These are phyloP conservation scores for Quadroppia sp. DNA, from an alignment of 2,888 invertebrate species.

Conservation along the genomic window DNA sequence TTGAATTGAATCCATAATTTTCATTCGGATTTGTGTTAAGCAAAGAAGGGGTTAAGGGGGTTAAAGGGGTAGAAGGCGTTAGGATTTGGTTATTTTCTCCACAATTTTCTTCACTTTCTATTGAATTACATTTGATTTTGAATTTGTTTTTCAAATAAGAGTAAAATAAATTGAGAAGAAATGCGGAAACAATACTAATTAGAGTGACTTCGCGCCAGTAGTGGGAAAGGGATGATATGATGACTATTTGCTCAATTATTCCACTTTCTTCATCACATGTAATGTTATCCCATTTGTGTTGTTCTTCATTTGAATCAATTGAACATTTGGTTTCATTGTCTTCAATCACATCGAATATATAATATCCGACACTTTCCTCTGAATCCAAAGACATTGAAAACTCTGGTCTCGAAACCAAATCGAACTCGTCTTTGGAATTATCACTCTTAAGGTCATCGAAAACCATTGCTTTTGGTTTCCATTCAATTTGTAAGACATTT, in stretches of 20 bases:
- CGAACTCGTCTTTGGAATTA: neutral
- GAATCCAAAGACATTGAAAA: constrained; percentile 5
- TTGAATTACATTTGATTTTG: neutral
- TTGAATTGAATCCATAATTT: constrained; percentile 54
- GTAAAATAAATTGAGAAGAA: constrained; percentile 64
- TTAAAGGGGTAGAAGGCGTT: neutral
- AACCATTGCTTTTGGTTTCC: constrained; percentile 31
- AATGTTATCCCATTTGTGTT: constrained; percentile 45
- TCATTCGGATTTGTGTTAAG: neutral
- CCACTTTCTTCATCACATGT: constrained; percentile 48
- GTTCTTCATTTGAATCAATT: constrained; percentile 4
- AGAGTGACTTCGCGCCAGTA: constrained; percentile 79
- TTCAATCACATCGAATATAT: constrained; percentile 35
- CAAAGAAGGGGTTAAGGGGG: neutral
- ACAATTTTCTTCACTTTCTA: constrained; percentile 1
- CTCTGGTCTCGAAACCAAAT: constrained; percentile 5
- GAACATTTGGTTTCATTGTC: constrained; percentile 1
- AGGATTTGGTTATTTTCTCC: neutral
- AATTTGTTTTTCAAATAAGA: constrained; percentile 40
- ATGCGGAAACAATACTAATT: constrained; percentile 68
- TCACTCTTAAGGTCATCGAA: neutral
- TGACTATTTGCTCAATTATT: constrained; percentile 65
- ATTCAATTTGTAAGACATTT: constrained; percentile 38
- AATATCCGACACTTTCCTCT: constrained; percentile 29
- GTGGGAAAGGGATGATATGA: constrained; percentile 67